These are phyloP conservation scores for Venturia canescens DNA, from an alignment of 1,140 invertebrate genomes.

Conservation along the genomic window DNA sequence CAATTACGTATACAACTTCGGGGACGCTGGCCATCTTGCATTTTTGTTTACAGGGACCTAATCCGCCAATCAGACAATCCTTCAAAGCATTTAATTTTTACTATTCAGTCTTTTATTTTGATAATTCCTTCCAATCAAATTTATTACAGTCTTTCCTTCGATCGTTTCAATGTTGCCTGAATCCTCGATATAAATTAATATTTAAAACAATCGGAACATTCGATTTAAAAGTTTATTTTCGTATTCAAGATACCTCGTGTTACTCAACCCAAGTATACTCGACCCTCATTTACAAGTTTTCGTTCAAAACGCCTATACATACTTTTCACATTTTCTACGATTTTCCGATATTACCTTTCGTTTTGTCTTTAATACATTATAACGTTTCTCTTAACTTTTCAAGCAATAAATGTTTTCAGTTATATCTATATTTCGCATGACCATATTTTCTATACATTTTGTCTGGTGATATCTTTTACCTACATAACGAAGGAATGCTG, in stretches of 20 bases:
- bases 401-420: neutral
- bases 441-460: constrained; percentile 45
- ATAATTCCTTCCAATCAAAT: constrained; percentile 61
- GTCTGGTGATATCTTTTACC: constrained; percentile 47
- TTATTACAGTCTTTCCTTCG: constrained; percentile 69
- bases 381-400: constrained; percentile 37
- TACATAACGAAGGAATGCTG: constrained; percentile 36
- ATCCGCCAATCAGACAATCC: constrained; percentile 77
- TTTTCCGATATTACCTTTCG: constrained; percentile 55
- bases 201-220: constrained; percentile 19
- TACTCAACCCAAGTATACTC: constrained; percentile 55
- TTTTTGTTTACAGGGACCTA: constrained; percentile 73
- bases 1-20: constrained; percentile 75
- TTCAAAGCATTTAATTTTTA: constrained; percentile 74
- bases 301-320: constrained; percentile 60
- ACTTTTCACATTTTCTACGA: constrained; percentile 42
- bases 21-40: constrained; percentile 78
- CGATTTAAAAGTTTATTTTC: constrained; percentile 41
- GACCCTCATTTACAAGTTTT: constrained; percentile 56
- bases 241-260: constrained; percentile 46
- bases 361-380: constrained; percentile 50
- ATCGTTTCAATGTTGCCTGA: constrained; percentile 76
- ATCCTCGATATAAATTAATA: constrained; percentile 56
- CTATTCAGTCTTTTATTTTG: constrained; percentile 56
- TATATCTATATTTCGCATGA: constrained; percentile 63